Percentiles rank a stretch among this genome's conserved stretches.
Conservation (phyloP, 2,797 vertebrate species). For the Urosaurus nigricauda region DNA sequence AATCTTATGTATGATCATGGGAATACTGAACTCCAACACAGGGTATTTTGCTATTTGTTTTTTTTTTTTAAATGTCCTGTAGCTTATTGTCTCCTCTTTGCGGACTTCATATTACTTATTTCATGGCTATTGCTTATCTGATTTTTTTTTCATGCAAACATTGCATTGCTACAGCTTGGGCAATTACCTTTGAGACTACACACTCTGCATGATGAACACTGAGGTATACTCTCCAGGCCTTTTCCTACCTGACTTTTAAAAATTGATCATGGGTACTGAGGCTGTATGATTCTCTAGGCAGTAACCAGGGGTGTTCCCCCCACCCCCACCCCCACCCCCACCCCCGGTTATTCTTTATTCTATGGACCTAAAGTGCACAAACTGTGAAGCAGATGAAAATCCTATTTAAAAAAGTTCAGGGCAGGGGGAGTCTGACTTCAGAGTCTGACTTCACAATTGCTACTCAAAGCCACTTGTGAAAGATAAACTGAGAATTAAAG, state of each 20-base stretch:
- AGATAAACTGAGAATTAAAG: neutral
- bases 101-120: slow-evolving; percentile 13
- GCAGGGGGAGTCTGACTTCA: neutral
- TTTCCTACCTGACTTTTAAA: neutral
- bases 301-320: too few species aligned
- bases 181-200: neutral
- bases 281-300: neutral
- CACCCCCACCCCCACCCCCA: too few species aligned
- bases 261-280: neutral
- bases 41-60: too few species aligned
- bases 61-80: too few species aligned
- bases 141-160: slow-evolving; percentile 1
- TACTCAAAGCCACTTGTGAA: neutral
- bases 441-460: neutral
- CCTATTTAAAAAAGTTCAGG: neutral
- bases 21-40: neutral
- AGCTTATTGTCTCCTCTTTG: neutral
- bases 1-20: neutral
- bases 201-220: too few species aligned
- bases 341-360: neutral
- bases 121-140: neutral
- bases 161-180: neutral
- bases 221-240: neutral
- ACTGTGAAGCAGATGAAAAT: neutral
- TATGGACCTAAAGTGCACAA: neutral